Conservation (phyloP, 2,797 vertebrate species). For the Hypotaenidia philippensis region DNA sequence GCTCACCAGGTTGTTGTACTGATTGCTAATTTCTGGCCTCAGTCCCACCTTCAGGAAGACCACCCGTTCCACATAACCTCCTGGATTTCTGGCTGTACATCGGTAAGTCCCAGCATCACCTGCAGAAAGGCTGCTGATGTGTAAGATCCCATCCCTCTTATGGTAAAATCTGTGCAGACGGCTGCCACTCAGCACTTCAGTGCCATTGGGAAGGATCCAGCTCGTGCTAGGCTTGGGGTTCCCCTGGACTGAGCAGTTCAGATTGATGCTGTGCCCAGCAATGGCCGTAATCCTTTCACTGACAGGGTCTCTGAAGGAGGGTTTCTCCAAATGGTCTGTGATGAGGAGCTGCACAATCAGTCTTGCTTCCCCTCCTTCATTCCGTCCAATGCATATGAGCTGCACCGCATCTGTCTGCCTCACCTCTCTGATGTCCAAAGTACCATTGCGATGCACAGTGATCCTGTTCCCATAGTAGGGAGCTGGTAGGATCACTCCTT, state of each 20-base stretch:
- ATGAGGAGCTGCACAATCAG: slow-evolving; percentile 86
- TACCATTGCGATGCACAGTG: slow-evolving; percentile 90
- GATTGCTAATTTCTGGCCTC: slow-evolving; percentile 83
- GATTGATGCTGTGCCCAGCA: slow-evolving; percentile 84
- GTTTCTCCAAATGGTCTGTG: slow-evolving; percentile 76
- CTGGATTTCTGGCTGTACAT: slow-evolving; percentile 84
- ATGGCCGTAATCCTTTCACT: slow-evolving; percentile 81
- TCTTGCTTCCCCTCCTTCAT: slow-evolving; percentile 90
- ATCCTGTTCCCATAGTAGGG: slow-evolving; percentile 89
- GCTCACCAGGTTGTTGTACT: slow-evolving; percentile 84
- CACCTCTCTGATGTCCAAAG: slow-evolving; percentile 86
- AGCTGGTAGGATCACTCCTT: slow-evolving; percentile 88
- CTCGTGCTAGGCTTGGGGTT: slow-evolving; percentile 74
- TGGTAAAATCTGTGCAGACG: slow-evolving; percentile 85
- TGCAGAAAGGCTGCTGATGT: slow-evolving; percentile 84
- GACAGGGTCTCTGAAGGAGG: slow-evolving; percentile 75
- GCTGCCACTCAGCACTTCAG: slow-evolving; percentile 80
- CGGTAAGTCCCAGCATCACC: slow-evolving; percentile 88
- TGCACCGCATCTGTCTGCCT: slow-evolving; percentile 82
- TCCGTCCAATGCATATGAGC: slow-evolving; percentile 88
- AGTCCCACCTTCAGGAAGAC: slow-evolving; percentile 85
- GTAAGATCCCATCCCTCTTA: slow-evolving; percentile 83
- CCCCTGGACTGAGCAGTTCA: slow-evolving; percentile 89
- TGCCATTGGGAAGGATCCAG: slow-evolving; percentile 90
- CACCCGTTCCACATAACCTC: slow-evolving; percentile 81